Percentiles rank a stretch among this genome's conserved stretches.
Conservation (phyloP, 2,113 vertebrate genomes). For the Peromyscus californicus region DNA sequence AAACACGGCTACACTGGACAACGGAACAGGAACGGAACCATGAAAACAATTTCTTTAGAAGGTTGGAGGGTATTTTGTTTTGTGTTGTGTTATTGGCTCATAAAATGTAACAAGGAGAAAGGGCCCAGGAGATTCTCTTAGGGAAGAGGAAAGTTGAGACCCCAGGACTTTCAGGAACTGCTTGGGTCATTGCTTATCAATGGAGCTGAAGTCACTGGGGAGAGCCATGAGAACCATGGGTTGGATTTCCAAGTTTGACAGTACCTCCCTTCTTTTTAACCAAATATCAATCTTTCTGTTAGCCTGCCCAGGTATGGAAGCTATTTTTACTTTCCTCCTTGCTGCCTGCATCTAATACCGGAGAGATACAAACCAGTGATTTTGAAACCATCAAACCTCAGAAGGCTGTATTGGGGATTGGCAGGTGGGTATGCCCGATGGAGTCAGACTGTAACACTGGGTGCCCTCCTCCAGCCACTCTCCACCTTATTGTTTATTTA, state of each 20-base stretch:
- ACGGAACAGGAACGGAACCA: not conserved
- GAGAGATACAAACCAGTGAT: not conserved
- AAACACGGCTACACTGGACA: not conserved
- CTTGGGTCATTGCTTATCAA: not conserved
- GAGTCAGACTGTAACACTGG: not conserved
- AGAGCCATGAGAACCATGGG: not conserved
- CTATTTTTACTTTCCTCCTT: not conserved
- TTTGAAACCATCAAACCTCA: constrained; percentile 22
- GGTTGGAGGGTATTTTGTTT: not conserved
- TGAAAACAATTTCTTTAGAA: constrained; percentile 59
- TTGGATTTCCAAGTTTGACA: not conserved
- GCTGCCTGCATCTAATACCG: not conserved
- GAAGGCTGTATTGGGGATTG: not conserved
- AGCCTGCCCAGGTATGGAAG: not conserved
- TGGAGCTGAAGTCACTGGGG: not conserved
- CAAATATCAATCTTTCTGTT: constrained; percentile 34
- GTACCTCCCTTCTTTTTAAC: not conserved
- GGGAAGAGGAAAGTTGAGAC: constrained; percentile 49
- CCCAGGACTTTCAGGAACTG: constrained; percentile 30
- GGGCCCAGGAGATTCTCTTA: constrained; percentile 49
- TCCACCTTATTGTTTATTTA: not conserved
- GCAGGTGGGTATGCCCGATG: not conserved
- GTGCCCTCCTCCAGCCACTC: not conserved
- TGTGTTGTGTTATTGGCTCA: constrained; percentile 55
- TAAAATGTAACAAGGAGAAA: constrained; percentile 67